Evolutionary conservation across 2,113 vertebrate genomes (phyloP).

Genomic region (Festucalex cinctus): DNA sequence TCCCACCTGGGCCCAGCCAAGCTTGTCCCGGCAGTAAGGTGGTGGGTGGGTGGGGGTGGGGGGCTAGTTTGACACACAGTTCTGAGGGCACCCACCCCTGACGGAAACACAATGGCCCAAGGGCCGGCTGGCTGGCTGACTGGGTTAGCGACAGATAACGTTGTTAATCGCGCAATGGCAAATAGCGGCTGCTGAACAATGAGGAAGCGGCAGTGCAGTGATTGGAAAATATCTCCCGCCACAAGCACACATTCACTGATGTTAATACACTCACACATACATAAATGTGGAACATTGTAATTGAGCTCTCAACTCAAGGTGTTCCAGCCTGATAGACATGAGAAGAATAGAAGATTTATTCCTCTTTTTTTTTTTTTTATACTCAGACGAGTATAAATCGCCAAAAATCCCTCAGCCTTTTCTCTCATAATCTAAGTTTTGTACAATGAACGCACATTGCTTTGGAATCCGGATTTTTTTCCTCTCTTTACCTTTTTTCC

Average conservation of each 20-base stretch:
- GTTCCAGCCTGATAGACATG: constrained; percentile 67
- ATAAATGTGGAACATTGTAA: constrained; percentile 56
- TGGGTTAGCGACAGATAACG: constrained; percentile 74
- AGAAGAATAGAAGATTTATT: constrained; percentile 56
- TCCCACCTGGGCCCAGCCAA: constrained; percentile 70
- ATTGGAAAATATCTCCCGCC: constrained; percentile 69
- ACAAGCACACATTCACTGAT: constrained; percentile 17
- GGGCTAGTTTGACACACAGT: constrained; percentile 62
- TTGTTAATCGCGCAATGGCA: constrained; percentile 76
- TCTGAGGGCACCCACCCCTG: constrained; percentile 72
- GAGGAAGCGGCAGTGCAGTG: constrained; percentile 59
- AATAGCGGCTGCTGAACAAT: constrained; percentile 74
- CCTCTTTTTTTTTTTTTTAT: constrained; percentile 45
- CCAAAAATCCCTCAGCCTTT: constrained; percentile 44
- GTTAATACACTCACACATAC: constrained; percentile 13
- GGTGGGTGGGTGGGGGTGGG: constrained; percentile 17
- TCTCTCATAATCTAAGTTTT: constrained; percentile 56
- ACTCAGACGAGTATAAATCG: constrained; percentile 58
- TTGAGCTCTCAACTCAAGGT: constrained; percentile 65
- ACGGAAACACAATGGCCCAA: constrained; percentile 73
- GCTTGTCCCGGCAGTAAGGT: constrained; percentile 63
- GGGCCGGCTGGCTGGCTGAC: constrained; percentile 65
- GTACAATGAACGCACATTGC: constrained; percentile 65
- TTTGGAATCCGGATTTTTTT: constrained; percentile 58
- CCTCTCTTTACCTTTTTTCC: constrained; percentile 11